Percentiles rank a stretch among this genome's conserved stretches.
Conservation (phyloP, 2,888 invertebrate species). For the Andrena marginata region DNA sequence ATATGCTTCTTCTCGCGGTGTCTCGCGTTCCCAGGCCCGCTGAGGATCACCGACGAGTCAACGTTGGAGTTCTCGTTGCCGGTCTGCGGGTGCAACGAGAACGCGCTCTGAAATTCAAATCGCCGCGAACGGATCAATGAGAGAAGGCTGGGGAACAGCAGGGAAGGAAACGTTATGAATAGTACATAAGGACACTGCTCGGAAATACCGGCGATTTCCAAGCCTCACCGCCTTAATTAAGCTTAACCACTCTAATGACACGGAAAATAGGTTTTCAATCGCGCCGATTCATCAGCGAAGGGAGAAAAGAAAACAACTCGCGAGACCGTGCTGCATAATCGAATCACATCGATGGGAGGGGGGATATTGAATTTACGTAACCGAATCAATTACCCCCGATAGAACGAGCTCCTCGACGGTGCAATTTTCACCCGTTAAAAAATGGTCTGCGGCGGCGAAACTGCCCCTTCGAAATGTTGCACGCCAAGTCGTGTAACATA, state of each 20-base stretch:
- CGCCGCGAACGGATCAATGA: neutral
- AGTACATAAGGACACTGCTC: neutral
- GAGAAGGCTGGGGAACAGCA: neutral
- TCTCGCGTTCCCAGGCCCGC: slow-evolving; percentile 86
- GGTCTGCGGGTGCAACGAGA: slow-evolving; percentile 86
- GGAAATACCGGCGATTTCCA: neutral
- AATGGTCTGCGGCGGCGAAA: neutral
- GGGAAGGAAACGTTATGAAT: neutral
- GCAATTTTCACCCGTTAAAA: slow-evolving; percentile 29
- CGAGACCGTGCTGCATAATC: slow-evolving; percentile 12
- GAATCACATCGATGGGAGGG: slow-evolving; percentile 7
- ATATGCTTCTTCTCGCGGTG: slow-evolving; percentile 85
- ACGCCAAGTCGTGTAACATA: neutral
- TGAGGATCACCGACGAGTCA: slow-evolving; percentile 85
- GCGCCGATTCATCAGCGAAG: neutral
- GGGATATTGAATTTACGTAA: slow-evolving; percentile 42
- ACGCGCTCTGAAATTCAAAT: slow-evolving; percentile 85
- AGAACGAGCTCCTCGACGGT: slow-evolving; percentile 16
- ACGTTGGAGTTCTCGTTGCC: slow-evolving; percentile 79
- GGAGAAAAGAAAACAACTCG: neutral
- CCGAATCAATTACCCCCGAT: slow-evolving; percentile 39
- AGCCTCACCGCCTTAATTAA: slow-evolving; percentile 8
- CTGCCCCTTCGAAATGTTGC: neutral
- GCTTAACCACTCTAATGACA: slow-evolving; percentile 14
- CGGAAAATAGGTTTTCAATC: slow-evolving; percentile 31